Percentiles rank a stretch among this genome's conserved stretches.
Conservation (phyloP, 2,888 invertebrate genomes). For the Parochlus steinenii region DNA sequence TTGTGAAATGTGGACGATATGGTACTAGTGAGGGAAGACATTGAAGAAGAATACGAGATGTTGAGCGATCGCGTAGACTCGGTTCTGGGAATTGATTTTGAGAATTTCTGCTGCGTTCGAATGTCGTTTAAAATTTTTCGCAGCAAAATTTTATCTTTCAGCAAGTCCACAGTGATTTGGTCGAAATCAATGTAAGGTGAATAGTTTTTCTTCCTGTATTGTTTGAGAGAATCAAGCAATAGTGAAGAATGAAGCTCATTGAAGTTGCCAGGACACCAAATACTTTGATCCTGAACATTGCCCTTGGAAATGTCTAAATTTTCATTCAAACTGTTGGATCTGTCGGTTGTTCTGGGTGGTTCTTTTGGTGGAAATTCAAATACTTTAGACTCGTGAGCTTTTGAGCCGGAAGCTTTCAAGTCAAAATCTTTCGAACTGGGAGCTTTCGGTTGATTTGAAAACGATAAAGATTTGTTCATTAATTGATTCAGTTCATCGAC, state of each 20-base stretch:
- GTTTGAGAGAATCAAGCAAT: slow-evolving; percentile 8
- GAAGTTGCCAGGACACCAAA: slow-evolving; percentile 9
- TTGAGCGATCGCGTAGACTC: slow-evolving; percentile 24
- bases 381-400: no score
- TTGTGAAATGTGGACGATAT: slow-evolving; percentile 12
- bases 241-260: slow-evolving; percentile 9
- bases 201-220: slow-evolving; percentile 12
- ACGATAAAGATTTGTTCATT: no score
- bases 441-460: no score
- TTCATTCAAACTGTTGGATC: no score
- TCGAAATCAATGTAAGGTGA: slow-evolving; percentile 34
- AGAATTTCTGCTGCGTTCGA: slow-evolving; percentile 38
- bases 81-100: slow-evolving; percentile 16
- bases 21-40: slow-evolving; percentile 17
- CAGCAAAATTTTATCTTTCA: slow-evolving; percentile 54
- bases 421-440: neutral
- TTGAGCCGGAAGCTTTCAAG: neutral
- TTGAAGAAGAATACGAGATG: slow-evolving; percentile 22
- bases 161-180: slow-evolving; percentile 50
- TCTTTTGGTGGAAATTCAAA: no score
- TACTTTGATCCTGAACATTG: slow-evolving; percentile 11
- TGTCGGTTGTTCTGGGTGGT: no score
- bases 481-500: no score
- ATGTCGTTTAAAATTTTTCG: slow-evolving; percentile 58
- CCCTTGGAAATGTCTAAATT: slow-evolving; percentile 8